Percentiles rank a stretch among this genome's conserved stretches.
These are phyloP conservation scores for Pangasius macronema DNA, from an alignment of 2,797 vertebrate genomes.

Conservation along the genomic window DNA sequence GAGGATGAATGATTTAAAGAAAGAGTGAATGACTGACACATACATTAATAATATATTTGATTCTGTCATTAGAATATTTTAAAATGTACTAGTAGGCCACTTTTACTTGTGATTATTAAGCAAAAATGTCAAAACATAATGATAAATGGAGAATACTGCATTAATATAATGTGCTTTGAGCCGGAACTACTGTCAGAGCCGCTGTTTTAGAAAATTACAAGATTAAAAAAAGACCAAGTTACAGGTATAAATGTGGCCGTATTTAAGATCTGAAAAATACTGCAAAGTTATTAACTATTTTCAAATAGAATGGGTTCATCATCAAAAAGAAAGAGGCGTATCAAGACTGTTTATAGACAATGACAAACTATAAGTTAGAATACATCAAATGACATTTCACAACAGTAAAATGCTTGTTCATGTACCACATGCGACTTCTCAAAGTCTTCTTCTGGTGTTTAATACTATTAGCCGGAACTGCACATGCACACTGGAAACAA, in stretches of 20 bases:
- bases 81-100: not conserved
- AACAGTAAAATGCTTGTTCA: not conserved
- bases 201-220: not conserved
- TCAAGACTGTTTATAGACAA: not conserved
- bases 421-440: not conserved
- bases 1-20: not conserved
- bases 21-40: not conserved
- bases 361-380: not conserved
- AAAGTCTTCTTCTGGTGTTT: not conserved
- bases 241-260: not conserved
- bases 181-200: not conserved
- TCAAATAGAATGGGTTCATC: not conserved
- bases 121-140: not conserved
- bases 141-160: not conserved
- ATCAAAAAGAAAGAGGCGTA: not conserved
- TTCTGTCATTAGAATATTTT: not conserved
- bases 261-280: not conserved
- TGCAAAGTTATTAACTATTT: not conserved
- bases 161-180: not conserved
- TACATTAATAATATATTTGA: not conserved
- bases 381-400: not conserved
- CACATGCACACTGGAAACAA: slow-evolving; percentile 1
- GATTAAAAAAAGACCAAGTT: not conserved
- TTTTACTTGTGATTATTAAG: not conserved
- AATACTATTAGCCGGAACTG: not conserved